These are phyloP conservation scores for Eristalis pertinax DNA, from an alignment of 2,888 invertebrate species.

Conservation along the genomic window DNA sequence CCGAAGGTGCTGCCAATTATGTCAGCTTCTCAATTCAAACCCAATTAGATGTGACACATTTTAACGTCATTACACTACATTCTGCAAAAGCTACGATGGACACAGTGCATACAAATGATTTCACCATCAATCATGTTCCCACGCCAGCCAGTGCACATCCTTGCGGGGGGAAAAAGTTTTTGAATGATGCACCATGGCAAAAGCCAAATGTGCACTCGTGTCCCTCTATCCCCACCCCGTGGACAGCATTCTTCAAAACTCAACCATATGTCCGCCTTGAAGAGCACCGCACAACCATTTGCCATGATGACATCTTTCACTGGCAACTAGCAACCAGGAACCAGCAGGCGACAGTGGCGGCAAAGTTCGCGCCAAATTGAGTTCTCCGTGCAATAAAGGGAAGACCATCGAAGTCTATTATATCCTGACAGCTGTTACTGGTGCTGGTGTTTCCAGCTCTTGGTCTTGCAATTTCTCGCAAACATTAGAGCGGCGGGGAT, in stretches of 20 bases:
- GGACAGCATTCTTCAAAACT: slow-evolving; percentile 49
- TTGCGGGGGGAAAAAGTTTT: neutral
- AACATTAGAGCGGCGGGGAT: slow-evolving; percentile 31
- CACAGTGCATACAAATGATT: slow-evolving; percentile 18
- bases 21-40: no score
- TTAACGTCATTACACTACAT: neutral
- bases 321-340: slow-evolving; percentile 32
- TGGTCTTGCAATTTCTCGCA: slow-evolving; percentile 49
- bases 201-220: slow-evolving; percentile 30
- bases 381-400: slow-evolving; percentile 51
- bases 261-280: slow-evolving; percentile 32
- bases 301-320: slow-evolving; percentile 59
- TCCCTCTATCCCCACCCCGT: neutral
- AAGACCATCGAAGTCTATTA: slow-evolving; percentile 63
- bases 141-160: neutral
- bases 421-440: slow-evolving; percentile 55
- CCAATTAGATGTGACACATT: neutral
- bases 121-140: slow-evolving; percentile 25
- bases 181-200: slow-evolving; percentile 22
- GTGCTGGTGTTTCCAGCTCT: slow-evolving; percentile 1
- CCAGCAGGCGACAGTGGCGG: slow-evolving; percentile 17
- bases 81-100: neutral
- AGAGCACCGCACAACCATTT: slow-evolving; percentile 33
- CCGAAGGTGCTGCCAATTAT: no score
- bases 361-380: slow-evolving; percentile 70